phyloP scores from a whole-genome alignment of 2,113 vertebrate species.

The Noctilio leporinus region DNA sequence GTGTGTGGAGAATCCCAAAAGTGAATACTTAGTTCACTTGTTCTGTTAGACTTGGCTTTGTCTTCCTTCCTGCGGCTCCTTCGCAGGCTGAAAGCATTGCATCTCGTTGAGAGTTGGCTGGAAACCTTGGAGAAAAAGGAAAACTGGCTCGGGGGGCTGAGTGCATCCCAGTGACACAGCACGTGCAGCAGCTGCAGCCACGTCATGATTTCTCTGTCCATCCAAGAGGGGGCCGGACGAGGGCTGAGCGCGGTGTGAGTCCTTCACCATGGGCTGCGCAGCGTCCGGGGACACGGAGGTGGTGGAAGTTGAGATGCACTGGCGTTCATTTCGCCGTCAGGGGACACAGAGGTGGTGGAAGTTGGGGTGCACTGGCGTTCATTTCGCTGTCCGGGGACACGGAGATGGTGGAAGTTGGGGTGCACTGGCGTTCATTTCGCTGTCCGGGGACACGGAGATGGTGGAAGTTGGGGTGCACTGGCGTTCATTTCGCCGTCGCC shows the following conservation, averaged over 20 bases:
- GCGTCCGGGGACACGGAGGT: too few relatives aligned
- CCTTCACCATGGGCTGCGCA: too few relatives aligned
- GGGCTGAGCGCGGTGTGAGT: accelerated
- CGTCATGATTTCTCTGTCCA: neutral
- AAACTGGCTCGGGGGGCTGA: neutral
- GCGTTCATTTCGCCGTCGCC: neutral
- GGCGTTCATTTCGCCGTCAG: too few relatives aligned
- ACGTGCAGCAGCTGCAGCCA: neutral
- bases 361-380: too few relatives aligned
- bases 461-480: neutral
- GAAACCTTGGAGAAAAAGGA: neutral
- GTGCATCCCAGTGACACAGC: neutral
- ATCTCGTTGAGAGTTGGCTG: neutral
- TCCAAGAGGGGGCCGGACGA: too few relatives aligned
- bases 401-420: neutral
- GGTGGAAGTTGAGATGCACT: too few relatives aligned
- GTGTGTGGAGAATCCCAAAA: neutral
- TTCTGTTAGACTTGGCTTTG: neutral
- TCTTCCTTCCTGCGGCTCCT: neutral
- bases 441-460: neutral
- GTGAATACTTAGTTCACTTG: neutral
- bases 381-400: neutral
- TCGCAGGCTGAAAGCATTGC: neutral
- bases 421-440: neutral
- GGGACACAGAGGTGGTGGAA: too few relatives aligned